Conservation (phyloP, 1,140 invertebrate species). For the Dendrolimus kikuchii region DNA sequence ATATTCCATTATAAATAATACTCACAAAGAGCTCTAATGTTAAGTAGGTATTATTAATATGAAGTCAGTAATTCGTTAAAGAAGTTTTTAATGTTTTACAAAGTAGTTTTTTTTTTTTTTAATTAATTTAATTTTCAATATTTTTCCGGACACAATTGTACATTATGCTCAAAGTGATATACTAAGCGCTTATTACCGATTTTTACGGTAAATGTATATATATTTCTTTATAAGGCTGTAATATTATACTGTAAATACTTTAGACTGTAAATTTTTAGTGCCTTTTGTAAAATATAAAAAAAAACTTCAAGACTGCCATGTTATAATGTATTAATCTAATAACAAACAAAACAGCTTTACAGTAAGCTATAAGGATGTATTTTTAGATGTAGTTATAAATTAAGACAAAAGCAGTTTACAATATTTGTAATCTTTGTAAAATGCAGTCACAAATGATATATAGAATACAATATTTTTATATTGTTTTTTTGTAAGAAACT, state of each 20-base stretch:
- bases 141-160: too few relatives aligned
- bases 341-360: constrained; percentile 64
- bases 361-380: constrained; percentile 52
- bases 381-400: not conserved
- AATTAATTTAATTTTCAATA: too few relatives aligned
- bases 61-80: too few relatives aligned
- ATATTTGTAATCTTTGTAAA: constrained; percentile 5
- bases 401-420: constrained; percentile 1
- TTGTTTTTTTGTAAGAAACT: constrained; percentile 9
- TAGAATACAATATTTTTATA: too few relatives aligned
- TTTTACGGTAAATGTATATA: constrained; percentile 72
- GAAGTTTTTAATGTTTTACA: too few relatives aligned
- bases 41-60: too few relatives aligned
- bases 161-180: constrained; percentile 60
- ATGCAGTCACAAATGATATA: constrained; percentile 20
- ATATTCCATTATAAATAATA: too few relatives aligned
- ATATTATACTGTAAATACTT: constrained; percentile 58
- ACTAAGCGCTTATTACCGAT: constrained; percentile 69
- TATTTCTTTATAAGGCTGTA: constrained; percentile 62
- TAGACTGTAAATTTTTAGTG: constrained; percentile 49
- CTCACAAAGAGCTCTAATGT: too few relatives aligned
- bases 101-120: too few relatives aligned
- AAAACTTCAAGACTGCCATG: constrained; percentile 69
- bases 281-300: constrained; percentile 59
- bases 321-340: constrained; percentile 56